A percentile compares a stretch with the other conserved stretches of the same genome.
Evolutionary conservation across 2,113 vertebrate species (phyloP).

Genomic region (Pseudorhombus dupliciocellatus): DNA sequence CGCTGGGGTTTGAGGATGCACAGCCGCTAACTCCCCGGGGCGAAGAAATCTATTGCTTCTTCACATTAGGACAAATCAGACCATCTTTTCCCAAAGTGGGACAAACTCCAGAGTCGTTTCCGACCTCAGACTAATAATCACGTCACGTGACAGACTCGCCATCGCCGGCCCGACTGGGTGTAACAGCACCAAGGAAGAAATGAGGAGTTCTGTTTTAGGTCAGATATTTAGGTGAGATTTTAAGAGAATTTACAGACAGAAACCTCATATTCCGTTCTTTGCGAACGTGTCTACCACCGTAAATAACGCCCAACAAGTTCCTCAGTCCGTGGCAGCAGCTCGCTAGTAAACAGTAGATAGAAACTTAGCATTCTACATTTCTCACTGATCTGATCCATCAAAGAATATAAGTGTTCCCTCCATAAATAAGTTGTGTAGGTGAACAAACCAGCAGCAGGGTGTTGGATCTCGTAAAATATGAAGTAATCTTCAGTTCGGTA

Average conservation of each 20-base stretch:
- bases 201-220: neutral
- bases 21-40: slow-evolving; percentile 23
- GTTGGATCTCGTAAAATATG: neutral
- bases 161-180: neutral
- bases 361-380: too few species aligned
- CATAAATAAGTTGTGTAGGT: neutral
- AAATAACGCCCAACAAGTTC: too few species aligned
- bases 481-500: too few species aligned
- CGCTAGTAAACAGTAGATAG: too few species aligned
- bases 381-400: too few species aligned
- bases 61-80: slow-evolving; percentile 73
- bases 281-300: too few species aligned
- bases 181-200: neutral
- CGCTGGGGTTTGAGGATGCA: slow-evolving; percentile 35
- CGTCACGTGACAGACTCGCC: slow-evolving; percentile 1
- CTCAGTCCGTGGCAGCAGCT: too few species aligned
- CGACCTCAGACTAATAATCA: slow-evolving; percentile 40
- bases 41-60: slow-evolving; percentile 55
- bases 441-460: too few species aligned
- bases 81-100: slow-evolving; percentile 57
- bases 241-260: neutral
- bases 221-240: neutral
- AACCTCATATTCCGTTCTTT: neutral
- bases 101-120: slow-evolving; percentile 30
- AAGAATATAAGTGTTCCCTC: too few species aligned